A percentile compares a stretch with the other conserved stretches of the same genome.
Conservation (phyloP, 2,888 invertebrate species). For the Melinopterus prodromus region DNA sequence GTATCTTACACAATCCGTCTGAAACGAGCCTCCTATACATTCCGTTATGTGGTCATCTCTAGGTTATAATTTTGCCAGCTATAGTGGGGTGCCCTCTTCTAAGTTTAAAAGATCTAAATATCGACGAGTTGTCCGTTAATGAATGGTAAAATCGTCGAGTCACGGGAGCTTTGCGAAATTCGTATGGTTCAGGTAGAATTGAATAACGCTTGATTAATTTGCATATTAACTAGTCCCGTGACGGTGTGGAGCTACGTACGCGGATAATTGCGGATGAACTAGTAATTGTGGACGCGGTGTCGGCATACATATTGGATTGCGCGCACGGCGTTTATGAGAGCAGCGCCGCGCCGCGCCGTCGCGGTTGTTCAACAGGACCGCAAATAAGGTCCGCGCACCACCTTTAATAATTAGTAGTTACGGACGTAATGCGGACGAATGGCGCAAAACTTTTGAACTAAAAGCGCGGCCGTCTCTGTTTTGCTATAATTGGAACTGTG, state of each 20-base stretch:
- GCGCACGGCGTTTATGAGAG: not conserved
- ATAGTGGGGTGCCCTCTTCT: no score
- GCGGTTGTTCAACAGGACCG: not conserved
- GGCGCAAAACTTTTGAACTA: not conserved
- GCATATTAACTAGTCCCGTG: slow-evolving; percentile 34
- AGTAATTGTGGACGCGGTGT: slow-evolving; percentile 19
- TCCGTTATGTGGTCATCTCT: no score
- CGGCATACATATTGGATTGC: not conserved
- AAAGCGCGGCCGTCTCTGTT: not conserved
- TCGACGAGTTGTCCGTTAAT: not conserved
- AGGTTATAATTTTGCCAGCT: no score
- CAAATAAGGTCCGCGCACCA: not conserved
- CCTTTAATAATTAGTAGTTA: not conserved
- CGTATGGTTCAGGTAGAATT: slow-evolving; percentile 26
- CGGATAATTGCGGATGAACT: slow-evolving; percentile 33
- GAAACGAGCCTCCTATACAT: no score
- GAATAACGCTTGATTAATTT: slow-evolving; percentile 37
- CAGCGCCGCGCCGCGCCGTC: not conserved
- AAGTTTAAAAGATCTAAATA: not conserved
- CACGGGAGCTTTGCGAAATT: not conserved
- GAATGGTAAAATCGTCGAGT: not conserved
- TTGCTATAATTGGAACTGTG: not conserved
- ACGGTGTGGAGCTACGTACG: slow-evolving; percentile 12
- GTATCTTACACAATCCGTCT: no score
- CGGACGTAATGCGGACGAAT: not conserved